Conservation (phyloP, 2,113 vertebrate species). For the Poeciliopsis occidentalis region DNA sequence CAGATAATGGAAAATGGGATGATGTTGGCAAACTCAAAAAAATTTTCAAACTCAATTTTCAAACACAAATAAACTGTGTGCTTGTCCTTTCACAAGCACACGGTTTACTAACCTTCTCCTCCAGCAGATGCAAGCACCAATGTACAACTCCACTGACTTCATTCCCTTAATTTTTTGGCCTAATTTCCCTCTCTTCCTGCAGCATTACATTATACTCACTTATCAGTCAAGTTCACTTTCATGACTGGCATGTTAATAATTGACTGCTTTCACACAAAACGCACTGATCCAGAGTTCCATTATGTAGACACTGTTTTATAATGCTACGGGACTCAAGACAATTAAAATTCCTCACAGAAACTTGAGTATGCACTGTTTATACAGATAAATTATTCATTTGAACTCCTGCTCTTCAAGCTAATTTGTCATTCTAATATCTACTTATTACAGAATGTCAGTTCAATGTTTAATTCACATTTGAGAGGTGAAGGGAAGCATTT, state of each 20-base stretch:
- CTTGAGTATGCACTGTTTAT: conserved; percentile 58
- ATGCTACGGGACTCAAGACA: conserved; percentile 47
- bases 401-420: conserved; percentile 58
- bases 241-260: conserved; percentile 55
- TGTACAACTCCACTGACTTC: not conserved
- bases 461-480: conserved; percentile 57
- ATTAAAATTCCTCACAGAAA: conserved; percentile 53
- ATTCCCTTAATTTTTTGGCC: conserved; percentile 22
- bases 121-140: not conserved
- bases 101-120: not conserved
- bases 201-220: conserved; percentile 30
- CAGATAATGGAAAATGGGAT: too few relatives aligned
- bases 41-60: too few relatives aligned
- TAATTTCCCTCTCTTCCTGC: conserved; percentile 42
- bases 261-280: conserved; percentile 48
- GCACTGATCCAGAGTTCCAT: conserved; percentile 52
- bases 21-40: too few relatives aligned
- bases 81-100: not conserved
- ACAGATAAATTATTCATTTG: conserved; percentile 73
- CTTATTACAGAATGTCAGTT: conserved; percentile 66
- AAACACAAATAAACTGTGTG: too few relatives aligned
- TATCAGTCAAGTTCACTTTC: conserved; percentile 47
- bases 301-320: conserved; percentile 47
- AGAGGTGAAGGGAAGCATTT: conserved; percentile 38
- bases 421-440: conserved; percentile 69